Percentiles rank a stretch among this genome's conserved stretches.
phyloP scores from a whole-genome alignment of 2,888 invertebrate genomes.

The Drosophila suboccidentalis region DNA sequence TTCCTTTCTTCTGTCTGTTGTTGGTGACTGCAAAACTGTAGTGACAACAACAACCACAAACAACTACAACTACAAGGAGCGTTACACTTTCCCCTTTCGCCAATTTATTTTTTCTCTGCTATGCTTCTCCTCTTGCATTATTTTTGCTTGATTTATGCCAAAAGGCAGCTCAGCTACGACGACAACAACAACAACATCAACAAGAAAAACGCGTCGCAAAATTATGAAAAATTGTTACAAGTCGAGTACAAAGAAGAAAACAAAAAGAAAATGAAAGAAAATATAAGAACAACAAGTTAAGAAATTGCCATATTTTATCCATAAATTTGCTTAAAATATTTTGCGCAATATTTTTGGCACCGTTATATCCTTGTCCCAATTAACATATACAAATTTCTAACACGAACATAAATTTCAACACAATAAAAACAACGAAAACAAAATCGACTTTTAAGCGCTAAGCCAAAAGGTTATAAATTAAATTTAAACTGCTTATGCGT shows the following conservation, averaged over 20 bases:
- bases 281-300: constrained; percentile 42
- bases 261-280: constrained; percentile 18
- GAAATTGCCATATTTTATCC: constrained; percentile 70
- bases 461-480: constrained; percentile 23
- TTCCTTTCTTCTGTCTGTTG: constrained; percentile 34
- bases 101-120: neutral
- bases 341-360: constrained; percentile 53
- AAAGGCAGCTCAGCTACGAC: constrained; percentile 42
- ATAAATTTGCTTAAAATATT: constrained; percentile 65
- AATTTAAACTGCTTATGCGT: constrained; percentile 16
- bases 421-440: constrained; percentile 10
- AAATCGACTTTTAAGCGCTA: constrained; percentile 21
- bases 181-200: constrained; percentile 8
- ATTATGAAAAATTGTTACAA: constrained; percentile 78
- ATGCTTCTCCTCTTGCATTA: constrained; percentile 6
- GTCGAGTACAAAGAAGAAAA: constrained; percentile 43
- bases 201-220: constrained; percentile 41
- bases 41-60: constrained; percentile 26
- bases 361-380: constrained; percentile 72
- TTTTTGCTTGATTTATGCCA: constrained; percentile 76
- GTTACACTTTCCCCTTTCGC: neutral
- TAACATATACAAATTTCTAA: constrained; percentile 75
- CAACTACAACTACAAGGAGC: neutral
- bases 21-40: constrained; percentile 57
- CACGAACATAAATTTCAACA: constrained; percentile 63